phyloP scores from a whole-genome alignment of 2,888 invertebrate genomes.

The Drosophila fulvimacula region DNA sequence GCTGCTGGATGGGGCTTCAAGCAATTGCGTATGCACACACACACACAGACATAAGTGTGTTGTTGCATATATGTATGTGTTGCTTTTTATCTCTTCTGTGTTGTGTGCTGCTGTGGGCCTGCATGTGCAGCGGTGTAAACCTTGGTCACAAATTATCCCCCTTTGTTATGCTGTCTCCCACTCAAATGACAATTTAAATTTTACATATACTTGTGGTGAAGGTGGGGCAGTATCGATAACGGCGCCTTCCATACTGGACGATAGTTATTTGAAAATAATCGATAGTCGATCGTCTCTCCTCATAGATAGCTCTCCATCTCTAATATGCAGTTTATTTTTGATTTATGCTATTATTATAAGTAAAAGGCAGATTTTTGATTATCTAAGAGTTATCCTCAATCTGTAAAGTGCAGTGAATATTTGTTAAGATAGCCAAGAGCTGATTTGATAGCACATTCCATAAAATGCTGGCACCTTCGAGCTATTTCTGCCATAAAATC shows the following conservation, averaged over 20 bases:
- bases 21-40: conserved; percentile 3
- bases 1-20: conserved; percentile 20
- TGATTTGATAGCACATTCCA: background rate
- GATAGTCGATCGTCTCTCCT: too few relatives aligned
- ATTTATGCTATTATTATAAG: too few relatives aligned
- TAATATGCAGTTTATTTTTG: too few relatives aligned
- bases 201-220: background rate
- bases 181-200: conserved; percentile 2
- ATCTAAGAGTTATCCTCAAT: too few relatives aligned
- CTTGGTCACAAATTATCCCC: conserved; percentile 8
- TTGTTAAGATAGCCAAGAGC: background rate
- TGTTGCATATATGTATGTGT: background rate
- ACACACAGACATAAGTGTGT: background rate
- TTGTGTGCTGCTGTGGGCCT: conserved; percentile 2
- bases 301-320: too few relatives aligned
- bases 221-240: too few relatives aligned
- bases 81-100: background rate
- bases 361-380: too few relatives aligned
- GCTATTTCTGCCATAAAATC: background rate
- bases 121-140: conserved; percentile 3
- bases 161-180: conserved; percentile 5
- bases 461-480: background rate
- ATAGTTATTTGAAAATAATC: too few relatives aligned
- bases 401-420: background rate
- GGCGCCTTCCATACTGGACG: too few relatives aligned